Base-by-base conservation (phyloP, 2,797 vertebrate species). In the Etheostoma perlongum region DNA sequence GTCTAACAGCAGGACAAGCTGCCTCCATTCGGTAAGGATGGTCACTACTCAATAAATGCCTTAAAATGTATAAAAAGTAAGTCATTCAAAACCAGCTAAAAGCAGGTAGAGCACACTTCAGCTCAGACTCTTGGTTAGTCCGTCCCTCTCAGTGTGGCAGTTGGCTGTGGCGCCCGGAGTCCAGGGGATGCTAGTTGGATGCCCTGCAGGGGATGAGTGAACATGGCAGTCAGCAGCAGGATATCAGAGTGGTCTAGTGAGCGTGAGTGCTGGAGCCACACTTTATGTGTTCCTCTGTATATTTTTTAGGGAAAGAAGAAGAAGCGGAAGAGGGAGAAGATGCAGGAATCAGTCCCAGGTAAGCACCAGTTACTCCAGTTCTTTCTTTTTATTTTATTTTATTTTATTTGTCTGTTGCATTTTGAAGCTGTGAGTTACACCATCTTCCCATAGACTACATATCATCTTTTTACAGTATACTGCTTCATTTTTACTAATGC, bases 301-400 rank as follows among this genome's bases (percentile, higher is more conserved):
- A 93, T 94, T 94, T 95, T 96, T 79, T 95, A 99, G 98, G 98
- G 98, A 92, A 99, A 99, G 97, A 99, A 99, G 94, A 99, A 99
- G 95, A 99, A 99, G 95, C 97, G 98, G 95, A 99, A 99, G 98
- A 96, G 98, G 95, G 98, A 99, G 95, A 99, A 99, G 88, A 96
- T 99, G 84, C 98, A 99, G 94, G 98, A 99, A 90, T 94, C 97
- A 55, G 93, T 97, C 78, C 92, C 98, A 95, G 98, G 98, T 99
- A 95, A 91, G 82, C 33, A 23, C 30, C 10, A 0, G 16, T 21
- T 64, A 30, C 18, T 14, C 15, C 48, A 33, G 21, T 23, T 44
- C 27, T 12, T 33, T 3, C 48, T 54, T 21, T 48, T 40, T 40
- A 2, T 64, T 23, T 23, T 23, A 2, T 64, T 23, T 23, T 23